These are phyloP conservation scores for Geococcyx californianus DNA, from an alignment of 2,113 vertebrate genomes.

Conservation along the genomic window DNA sequence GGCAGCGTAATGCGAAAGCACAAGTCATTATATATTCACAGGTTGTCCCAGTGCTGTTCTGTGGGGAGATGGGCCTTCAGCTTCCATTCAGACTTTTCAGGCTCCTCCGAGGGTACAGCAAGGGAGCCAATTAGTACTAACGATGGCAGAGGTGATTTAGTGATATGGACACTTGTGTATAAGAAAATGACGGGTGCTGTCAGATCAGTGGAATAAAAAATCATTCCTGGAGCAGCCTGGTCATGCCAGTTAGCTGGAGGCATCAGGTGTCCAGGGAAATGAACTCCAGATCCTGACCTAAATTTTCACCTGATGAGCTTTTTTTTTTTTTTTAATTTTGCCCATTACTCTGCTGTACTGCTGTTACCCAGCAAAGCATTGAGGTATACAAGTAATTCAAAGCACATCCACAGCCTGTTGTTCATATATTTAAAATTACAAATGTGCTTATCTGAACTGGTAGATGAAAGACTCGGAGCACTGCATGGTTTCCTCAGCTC, in stretches of 20 bases:
- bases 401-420: background rate
- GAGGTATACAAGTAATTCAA: background rate
- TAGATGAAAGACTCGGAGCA: background rate
- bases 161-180: background rate
- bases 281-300: slow-evolving; percentile 1
- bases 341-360: background rate
- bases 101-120: background rate
- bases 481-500: background rate
- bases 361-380: background rate
- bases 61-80: background rate
- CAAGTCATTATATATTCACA: background rate
- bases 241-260: background rate
- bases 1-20: background rate
- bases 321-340: background rate
- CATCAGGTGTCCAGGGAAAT: background rate
- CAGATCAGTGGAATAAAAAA: slow-evolving; percentile 30
- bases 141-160: slow-evolving; percentile 38
- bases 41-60: background rate
- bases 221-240: background rate
- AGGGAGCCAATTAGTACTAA: slow-evolving; percentile 55
- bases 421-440: background rate
- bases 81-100: background rate
- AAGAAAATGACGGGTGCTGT: background rate
- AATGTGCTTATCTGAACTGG: background rate
- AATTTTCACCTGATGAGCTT: background rate